Conservation (phyloP, 2,797 vertebrate genomes). For the Hydrolagus colliei region DNA sequence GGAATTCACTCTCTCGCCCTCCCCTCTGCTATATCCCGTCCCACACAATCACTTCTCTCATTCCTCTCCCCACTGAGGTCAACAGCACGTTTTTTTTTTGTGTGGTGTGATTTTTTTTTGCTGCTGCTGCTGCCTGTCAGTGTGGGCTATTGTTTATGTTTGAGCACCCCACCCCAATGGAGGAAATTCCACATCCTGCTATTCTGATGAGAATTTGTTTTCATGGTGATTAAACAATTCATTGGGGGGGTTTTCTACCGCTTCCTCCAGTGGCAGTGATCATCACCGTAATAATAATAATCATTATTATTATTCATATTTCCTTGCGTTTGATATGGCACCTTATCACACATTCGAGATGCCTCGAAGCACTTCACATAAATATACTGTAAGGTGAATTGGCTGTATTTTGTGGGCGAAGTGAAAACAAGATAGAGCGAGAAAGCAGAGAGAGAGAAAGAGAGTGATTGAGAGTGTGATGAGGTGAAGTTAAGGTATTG, state of each 20-base stretch:
- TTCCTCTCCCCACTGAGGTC: no score
- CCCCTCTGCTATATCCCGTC: no score
- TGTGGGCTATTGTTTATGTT: background rate
- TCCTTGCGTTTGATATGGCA: no score
- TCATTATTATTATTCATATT: background rate
- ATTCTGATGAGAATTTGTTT: background rate
- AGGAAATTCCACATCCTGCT: slow-evolving; percentile 29
- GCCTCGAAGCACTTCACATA: no score
- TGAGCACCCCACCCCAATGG: background rate
- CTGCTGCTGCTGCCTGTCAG: background rate
- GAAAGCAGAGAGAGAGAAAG: no score
- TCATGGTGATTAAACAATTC: no score
- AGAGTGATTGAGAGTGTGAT: no score
- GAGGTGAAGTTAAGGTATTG: background rate
- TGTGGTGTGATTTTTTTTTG: background rate
- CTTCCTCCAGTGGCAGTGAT: background rate
- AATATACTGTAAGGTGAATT: no score
- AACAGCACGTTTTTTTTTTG: background rate
- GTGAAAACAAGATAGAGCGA: no score
- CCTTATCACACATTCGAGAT: no score
- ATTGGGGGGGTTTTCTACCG: background rate
- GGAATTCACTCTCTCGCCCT: background rate
- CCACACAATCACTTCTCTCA: no score
- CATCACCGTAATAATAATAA: background rate
- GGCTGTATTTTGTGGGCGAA: no score